Evolutionary conservation across 2,113 vertebrate genomes (phyloP).

Genomic region (Scytalopus superciliaris): DNA sequence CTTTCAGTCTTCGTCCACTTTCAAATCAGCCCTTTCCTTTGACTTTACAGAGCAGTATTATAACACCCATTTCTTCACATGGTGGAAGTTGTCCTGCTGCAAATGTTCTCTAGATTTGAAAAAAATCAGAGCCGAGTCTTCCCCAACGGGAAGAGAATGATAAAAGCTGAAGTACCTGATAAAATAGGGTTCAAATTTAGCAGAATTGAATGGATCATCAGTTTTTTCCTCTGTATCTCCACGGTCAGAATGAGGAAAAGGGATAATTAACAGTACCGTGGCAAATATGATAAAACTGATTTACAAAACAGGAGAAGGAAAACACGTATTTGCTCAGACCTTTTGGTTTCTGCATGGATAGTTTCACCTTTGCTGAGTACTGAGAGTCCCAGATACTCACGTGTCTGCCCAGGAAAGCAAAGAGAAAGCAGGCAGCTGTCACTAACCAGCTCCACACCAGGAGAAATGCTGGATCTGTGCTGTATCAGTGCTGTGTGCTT

Average conservation of each 20-base stretch:
- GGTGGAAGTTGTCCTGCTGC: background rate
- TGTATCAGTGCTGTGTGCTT: background rate
- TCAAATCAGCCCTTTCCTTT: background rate
- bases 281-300: background rate
- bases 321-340: background rate
- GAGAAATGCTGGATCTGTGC: background rate
- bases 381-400: background rate
- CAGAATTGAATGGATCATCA: background rate
- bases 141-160: background rate
- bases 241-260: background rate
- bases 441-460: background rate
- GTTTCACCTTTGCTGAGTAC: background rate
- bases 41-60: background rate
- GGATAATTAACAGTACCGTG: background rate
- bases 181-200: background rate
- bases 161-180: background rate
- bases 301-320: background rate
- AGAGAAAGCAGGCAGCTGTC: background rate
- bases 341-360: background rate
- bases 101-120: background rate
- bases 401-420: rapidly evolving
- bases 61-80: background rate
- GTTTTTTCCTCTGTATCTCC: background rate
- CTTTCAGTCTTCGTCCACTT: background rate
- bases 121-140: background rate